A percentile compares a stretch with the other conserved stretches of the same genome.
These are phyloP conservation scores for Caenorhabditis angaria DNA, from an alignment of 2,888 invertebrate genomes.

Conservation along the genomic window DNA sequence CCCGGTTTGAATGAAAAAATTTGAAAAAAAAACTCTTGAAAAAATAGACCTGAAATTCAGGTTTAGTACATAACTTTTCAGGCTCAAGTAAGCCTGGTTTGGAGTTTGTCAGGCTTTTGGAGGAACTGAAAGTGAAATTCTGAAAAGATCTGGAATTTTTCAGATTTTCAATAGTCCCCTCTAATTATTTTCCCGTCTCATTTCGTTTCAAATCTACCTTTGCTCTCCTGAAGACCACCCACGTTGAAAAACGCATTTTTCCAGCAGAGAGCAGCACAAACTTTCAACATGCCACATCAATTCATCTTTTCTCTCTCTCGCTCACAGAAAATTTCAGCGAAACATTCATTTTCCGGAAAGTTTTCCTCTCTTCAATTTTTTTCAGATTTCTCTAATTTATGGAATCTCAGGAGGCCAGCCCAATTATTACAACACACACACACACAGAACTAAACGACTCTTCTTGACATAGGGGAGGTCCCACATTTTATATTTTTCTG, in stretches of 20 bases:
- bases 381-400: slow-evolving; percentile 1
- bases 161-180: too few relatives aligned
- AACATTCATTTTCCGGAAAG: background rate
- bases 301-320: background rate
- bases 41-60: background rate
- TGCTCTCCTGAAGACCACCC: background rate
- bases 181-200: too few relatives aligned
- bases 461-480: slow-evolving; percentile 4
- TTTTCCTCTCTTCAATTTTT: slow-evolving; percentile 1
- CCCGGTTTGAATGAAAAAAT: background rate
- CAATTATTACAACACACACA: background rate
- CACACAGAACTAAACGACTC: background rate
- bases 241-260: background rate
- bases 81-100: too few relatives aligned
- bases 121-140: too few relatives aligned
- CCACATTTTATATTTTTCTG: background rate
- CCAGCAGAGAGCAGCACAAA: background rate
- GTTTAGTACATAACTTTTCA: too few relatives aligned
- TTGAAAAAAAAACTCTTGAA: background rate
- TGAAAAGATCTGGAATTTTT: too few relatives aligned
- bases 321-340: background rate
- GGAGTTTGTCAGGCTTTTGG: too few relatives aligned
- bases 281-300: background rate
- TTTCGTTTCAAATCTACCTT: too few relatives aligned
- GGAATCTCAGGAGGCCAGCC: background rate